phyloP scores from a whole-genome alignment of 1,140 invertebrate species.

The Bilobella aurantiaca region DNA sequence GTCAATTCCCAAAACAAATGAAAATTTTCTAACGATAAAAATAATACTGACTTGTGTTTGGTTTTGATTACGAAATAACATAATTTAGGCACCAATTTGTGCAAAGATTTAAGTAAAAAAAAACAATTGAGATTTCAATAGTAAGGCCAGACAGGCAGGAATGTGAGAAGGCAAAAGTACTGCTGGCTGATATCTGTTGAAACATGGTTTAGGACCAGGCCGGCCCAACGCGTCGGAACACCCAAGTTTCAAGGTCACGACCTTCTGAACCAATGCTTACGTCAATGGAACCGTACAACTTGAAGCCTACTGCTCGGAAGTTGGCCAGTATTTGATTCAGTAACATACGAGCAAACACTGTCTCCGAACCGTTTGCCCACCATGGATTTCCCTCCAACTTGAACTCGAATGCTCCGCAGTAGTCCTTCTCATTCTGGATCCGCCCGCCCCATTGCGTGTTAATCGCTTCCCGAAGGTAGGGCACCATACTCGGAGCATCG shows the following conservation, averaged over 20 bases:
- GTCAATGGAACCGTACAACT: constrained; percentile 18
- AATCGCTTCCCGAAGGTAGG: constrained; percentile 11
- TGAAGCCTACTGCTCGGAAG: constrained; percentile 12
- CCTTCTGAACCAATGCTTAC: background rate
- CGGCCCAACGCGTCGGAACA: constrained; percentile 13
- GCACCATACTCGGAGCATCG: constrained; percentile 12
- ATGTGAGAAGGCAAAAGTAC: too few relatives aligned
- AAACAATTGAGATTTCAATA: too few relatives aligned
- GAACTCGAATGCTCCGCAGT: constrained; percentile 12
- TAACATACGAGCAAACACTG: constrained; percentile 5
- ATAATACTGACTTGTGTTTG: too few relatives aligned
- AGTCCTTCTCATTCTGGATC: constrained; percentile 21
- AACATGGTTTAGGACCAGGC: constrained; percentile 16
- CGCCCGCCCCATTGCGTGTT: constrained; percentile 7
- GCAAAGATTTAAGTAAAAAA: too few relatives aligned
- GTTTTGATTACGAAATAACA: too few relatives aligned
- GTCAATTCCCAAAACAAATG: too few relatives aligned
- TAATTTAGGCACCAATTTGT: too few relatives aligned
- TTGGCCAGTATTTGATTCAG: constrained; percentile 9
- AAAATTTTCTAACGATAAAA: too few relatives aligned
- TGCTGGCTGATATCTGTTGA: too few relatives aligned
- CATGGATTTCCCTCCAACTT: constrained; percentile 19
- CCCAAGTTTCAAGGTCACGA: constrained; percentile 13
- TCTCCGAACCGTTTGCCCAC: constrained; percentile 4
- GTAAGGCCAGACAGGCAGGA: too few relatives aligned